These are phyloP conservation scores for Heliconius hewitsoni DNA, from an alignment of 1,140 invertebrate species.

Conservation along the genomic window DNA sequence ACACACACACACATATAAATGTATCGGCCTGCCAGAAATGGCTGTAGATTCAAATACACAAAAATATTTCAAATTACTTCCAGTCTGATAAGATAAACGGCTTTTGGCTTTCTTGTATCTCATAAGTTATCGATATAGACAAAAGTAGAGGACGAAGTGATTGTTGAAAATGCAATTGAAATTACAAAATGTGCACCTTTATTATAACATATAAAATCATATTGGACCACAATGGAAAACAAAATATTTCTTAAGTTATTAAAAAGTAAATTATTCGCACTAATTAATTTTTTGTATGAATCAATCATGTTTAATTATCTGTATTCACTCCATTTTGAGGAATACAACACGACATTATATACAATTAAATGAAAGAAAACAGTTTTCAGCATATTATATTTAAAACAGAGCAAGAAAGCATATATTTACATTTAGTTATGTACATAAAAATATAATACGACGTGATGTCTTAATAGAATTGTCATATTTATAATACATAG, in stretches of 20 bases:
- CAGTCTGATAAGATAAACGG: no score
- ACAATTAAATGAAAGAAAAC: background rate
- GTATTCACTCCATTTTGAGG: background rate
- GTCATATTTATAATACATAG: constrained; percentile 1
- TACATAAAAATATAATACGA: background rate
- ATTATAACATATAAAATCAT: background rate
- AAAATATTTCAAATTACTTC: no score
- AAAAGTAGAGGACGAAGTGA: no score
- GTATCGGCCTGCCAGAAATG: no score
- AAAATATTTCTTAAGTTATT: background rate
- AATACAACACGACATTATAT: background rate
- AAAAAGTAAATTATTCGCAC: background rate
- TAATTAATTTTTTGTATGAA: constrained; percentile 1
- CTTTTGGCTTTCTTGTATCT: no score
- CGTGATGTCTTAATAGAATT: background rate
- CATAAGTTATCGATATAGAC: no score
- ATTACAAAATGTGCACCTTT: background rate
- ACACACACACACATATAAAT: no score
- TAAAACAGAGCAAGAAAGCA: background rate
- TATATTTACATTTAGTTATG: background rate
- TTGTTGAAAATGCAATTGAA: no score
- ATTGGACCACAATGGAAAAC: background rate
- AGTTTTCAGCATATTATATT: background rate
- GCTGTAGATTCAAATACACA: no score
- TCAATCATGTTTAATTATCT: background rate